Base-by-base conservation (phyloP, 2,797 vertebrate species). In the Paedocypris micromegethes region DNA sequence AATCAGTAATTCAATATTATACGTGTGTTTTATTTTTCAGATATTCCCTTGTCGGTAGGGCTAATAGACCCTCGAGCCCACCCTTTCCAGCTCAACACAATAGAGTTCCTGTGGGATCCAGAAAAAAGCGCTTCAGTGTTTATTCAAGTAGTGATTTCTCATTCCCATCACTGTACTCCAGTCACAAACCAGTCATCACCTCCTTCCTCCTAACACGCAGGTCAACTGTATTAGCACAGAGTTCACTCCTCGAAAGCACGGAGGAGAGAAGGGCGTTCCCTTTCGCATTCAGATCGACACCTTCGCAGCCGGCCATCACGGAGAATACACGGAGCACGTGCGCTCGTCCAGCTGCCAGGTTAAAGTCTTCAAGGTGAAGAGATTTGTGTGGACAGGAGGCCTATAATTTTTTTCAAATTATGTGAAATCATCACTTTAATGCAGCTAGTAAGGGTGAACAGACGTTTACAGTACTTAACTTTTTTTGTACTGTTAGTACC, bases 211-310 rank as follows among this genome's bases (percentile, higher is more conserved):
- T 50, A 6, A 44, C 6, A 48, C 66, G n/a, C 68, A 98, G 95
- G 94, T 98, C n/a, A 94, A 98, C 82, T 98, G 95, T 78, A 96
- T 98, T 86, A 98, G 95, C 83, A 98, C 94, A 0, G 95, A 98
- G 80, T 98, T 98, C 84, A 97, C 95, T 46, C 92, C 92, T 40
- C 88, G 93, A 80, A 98, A 97, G 77, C 95, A 97, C 0, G 95
- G 95, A 1, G 95, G 95, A 0, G 95, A 97, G 85, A 98, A 97
- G 68, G 95, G 95, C 0, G 94, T 97, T 9, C 93, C 94, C 3
- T 97, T 98, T 66, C 89, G 93, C 5, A 91, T 98, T 74, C 95
- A 96, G 80, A 91, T 96, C 1, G 95, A 97, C 83, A 93, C 93
- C 0, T 98, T 96, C 79, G 91, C 85, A 75, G 88, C 90, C 80